Evolutionary conservation across 35 echinoderm and acorn worm genomes (phyloP), one percentile per base, ranked within the genome.

Genomic region (Diadema setosum): DNA sequence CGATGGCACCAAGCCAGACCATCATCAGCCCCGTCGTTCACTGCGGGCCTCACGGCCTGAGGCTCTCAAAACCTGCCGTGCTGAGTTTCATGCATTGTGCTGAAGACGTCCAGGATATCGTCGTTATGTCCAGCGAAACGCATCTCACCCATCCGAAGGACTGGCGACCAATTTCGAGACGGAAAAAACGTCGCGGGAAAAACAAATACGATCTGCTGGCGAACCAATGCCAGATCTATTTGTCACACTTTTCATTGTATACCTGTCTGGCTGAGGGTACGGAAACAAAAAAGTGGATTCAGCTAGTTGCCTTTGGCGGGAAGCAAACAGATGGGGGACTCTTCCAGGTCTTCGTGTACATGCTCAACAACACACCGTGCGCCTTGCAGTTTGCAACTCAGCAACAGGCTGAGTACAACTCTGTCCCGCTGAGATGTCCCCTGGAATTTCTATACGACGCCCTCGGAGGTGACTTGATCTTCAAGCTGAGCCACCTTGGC

Each of bases 1-100:
- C 4, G 12, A 88, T 98, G 82, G 81, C 14, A 5, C 49, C 65
- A 17, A 78, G 52, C 3, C 88, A 98, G 58, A 89, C 92, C 1
- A 94, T 98, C 12, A 86, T 98, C 8, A 94, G 92, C 23, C 92
- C 96, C 36, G 96, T 98, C 2, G 92, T 98, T 20, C 92, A 98
- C 65, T 94, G 92, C 50, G 92, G 92, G 2, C 92, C 92, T 12
- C 92, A 94, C 40, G 92, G 92, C 17, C 65, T 98, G 34, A 87
- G 82, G 56, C 81, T 98, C 4, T 76, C 87, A 16, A 91, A 91
- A 27, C 92, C 88, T 7, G 92, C 92, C 1, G 84, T 90, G 7
- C 49, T 98, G 45, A 94, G 85, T 43, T 98, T 85, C 45, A 90
- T 74, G 57, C 96, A 98, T 46, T 98, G 96, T 82, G 96, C 96